phyloP scores from a whole-genome alignment of 92 coral and sea anemone species.

The Zoanthus sansibaricus region DNA sequence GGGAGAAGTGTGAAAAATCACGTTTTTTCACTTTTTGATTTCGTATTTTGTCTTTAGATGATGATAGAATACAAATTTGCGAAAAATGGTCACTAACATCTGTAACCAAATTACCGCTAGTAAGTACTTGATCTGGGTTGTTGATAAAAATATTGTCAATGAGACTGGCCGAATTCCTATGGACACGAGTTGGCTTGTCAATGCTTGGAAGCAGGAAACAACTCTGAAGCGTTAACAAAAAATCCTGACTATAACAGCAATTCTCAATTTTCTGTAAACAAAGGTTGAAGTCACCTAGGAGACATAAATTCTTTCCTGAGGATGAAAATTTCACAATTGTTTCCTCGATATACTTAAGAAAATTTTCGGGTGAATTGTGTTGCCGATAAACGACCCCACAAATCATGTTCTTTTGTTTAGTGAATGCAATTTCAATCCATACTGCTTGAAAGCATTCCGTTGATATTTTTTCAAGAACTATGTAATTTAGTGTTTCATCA shows the following conservation, averaged over 20 bases:
- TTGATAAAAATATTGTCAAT: not conserved
- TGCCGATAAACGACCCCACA: slow-evolving; percentile 48
- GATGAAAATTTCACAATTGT: slow-evolving; percentile 27
- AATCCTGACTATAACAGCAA: not conserved
- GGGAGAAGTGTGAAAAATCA: slow-evolving; percentile 18
- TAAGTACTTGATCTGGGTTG: not conserved
- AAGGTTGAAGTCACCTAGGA: slow-evolving; percentile 25
- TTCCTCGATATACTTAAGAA: slow-evolving; percentile 51
- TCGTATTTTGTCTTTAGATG: not conserved
- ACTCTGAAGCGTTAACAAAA: not conserved
- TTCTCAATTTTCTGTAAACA: not conserved
- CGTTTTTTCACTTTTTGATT: not conserved
- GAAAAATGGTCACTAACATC: too few species aligned
- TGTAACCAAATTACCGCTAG: too few species aligned
- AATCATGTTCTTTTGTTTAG: slow-evolving; percentile 40
- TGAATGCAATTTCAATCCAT: slow-evolving; percentile 58
- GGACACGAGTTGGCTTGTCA: not conserved
- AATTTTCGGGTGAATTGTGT: slow-evolving; percentile 53
- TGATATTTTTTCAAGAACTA: slow-evolving; percentile 7
- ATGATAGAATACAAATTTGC: not conserved
- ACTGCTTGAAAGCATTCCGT: slow-evolving; percentile 51
- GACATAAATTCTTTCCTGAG: slow-evolving; percentile 24
- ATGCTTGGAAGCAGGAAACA: not conserved
- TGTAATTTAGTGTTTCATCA: slow-evolving; percentile 31
- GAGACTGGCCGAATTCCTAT: not conserved